Evolutionary conservation across 2,888 invertebrate species (phyloP).

Genomic region (Protodeltote pygarga): DNA sequence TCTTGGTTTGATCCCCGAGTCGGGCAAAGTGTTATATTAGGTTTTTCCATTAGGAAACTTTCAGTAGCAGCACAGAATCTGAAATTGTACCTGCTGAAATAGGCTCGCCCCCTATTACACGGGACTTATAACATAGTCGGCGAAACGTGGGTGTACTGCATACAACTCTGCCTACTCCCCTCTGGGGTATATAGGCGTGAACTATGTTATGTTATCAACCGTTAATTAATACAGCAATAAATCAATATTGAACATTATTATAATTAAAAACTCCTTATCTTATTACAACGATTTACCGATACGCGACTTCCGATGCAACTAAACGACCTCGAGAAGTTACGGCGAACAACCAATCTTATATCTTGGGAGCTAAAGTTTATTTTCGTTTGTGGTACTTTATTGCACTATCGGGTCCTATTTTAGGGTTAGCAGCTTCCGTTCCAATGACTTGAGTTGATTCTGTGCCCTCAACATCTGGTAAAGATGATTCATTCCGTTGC

Average conservation of each 20-base stretch:
- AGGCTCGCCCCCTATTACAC: too few species aligned
- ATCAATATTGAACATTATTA: constrained; percentile 14
- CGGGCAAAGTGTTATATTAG: too few species aligned
- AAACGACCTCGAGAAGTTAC: not conserved
- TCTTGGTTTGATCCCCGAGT: too few species aligned
- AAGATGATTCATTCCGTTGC: too few species aligned
- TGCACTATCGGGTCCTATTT: constrained; percentile 44
- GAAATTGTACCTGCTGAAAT: too few species aligned
- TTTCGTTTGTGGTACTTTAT: constrained; percentile 5
- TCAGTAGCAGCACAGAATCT: too few species aligned
- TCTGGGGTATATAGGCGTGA: too few species aligned
- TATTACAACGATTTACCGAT: constrained; percentile 6
- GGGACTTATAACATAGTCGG: too few species aligned
- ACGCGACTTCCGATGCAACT: constrained; percentile 38
- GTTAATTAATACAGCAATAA: constrained; percentile 10
- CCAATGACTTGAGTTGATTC: constrained; percentile 66
- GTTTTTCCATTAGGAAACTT: too few species aligned
- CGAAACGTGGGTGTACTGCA: too few species aligned
- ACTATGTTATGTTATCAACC: not conserved
- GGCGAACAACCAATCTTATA: constrained; percentile 3
- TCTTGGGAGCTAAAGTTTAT: fast-evolving
- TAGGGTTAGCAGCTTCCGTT: constrained; percentile 67
- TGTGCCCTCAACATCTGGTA: too few species aligned
- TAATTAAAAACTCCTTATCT: constrained; percentile 32
- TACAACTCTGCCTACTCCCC: too few species aligned